Base-by-base conservation (phyloP, 2,888 invertebrate genomes). In the Drosophila melanosoma region DNA sequence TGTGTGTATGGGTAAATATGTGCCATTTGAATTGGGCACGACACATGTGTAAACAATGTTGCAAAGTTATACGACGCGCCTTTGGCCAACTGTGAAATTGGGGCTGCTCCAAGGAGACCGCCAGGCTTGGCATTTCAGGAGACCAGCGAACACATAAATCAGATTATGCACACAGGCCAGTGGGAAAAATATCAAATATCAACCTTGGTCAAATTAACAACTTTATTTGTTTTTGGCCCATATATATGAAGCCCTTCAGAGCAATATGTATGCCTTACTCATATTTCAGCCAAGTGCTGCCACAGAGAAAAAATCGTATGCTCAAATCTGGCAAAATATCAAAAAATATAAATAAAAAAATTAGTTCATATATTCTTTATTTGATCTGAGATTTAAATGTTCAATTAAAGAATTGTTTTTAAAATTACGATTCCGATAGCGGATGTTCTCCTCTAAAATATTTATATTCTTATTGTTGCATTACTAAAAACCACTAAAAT, bases 31-130 rank as follows among this genome's bases (percentile, higher is more conserved):
- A 65, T 52, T 52, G 68, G 57, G 53, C 54, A 26, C n/a, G 59
- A 57, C 67, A 72, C 72, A 61, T 72, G 60, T 72, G 67, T 72
- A 61, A 73, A 72, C 60, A 73, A 57, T 51, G 42, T 61, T 29
- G 20, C 38, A 15, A 53, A 71, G 67, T 33, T 71, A 61, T 57
- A 71, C 60, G 53, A 58, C 57, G 33, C 61, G 4, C 2, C 32
- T 26, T 48, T 15, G 69, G 48, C 36, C 26, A 53, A 53, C 42
- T 23, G 36, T 57, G 26, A 52, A 6, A 20, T 48, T 26, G 26
- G 5, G 49, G 26, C 20, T 45, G 45, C 15, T 42, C 11, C n/a
- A 12, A n/a, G 11, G n/a, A 42, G 6, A 1, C 11, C 10, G 5
- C 11, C 6, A 2, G 3, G 2, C 11, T 2, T 11, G 11, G n/a